These are phyloP conservation scores for Diplodus puntazzo DNA, from an alignment of 2,797 vertebrate genomes.

Conservation along the genomic window DNA sequence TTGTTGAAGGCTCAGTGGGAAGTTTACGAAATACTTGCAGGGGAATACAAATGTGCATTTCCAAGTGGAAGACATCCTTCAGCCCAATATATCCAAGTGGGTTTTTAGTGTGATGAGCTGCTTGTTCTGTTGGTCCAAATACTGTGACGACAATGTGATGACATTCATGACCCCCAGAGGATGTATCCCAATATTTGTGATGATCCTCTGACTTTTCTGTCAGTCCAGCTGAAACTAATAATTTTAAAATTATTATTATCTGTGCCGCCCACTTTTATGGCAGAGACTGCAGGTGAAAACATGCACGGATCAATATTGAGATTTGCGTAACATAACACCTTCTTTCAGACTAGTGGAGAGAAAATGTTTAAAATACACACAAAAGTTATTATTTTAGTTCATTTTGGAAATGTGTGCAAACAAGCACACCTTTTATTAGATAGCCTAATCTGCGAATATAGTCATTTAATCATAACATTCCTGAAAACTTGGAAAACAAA, in stretches of 20 bases:
- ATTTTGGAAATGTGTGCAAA: too few relatives aligned
- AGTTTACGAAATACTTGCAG: neutral
- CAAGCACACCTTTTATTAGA: too few relatives aligned
- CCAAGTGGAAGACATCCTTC: constrained; percentile 8
- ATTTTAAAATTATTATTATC: too few relatives aligned
- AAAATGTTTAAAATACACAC: too few relatives aligned
- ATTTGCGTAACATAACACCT: too few relatives aligned
- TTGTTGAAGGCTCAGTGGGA: neutral
- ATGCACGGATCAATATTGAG: too few relatives aligned
- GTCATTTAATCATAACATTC: too few relatives aligned
- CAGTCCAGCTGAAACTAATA: neutral
- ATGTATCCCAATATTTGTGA: neutral
- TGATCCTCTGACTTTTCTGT: neutral
- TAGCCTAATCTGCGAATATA: too few relatives aligned
- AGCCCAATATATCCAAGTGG: constrained; percentile 9
- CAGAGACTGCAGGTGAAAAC: too few relatives aligned
- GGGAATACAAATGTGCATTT: constrained; percentile 17
- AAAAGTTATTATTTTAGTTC: too few relatives aligned
- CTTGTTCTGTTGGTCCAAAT: constrained; percentile 12
- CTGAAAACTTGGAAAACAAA: too few relatives aligned
- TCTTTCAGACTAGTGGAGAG: too few relatives aligned
- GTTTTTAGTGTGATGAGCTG: constrained; percentile 18
- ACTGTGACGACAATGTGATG: neutral
- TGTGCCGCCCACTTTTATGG: neutral
- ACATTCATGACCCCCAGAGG: neutral